Evolutionary conservation across 2,888 invertebrate genomes (phyloP), one percentile per base, ranked within the genome.

Genomic region (Mesorhabditis belari): DNA sequence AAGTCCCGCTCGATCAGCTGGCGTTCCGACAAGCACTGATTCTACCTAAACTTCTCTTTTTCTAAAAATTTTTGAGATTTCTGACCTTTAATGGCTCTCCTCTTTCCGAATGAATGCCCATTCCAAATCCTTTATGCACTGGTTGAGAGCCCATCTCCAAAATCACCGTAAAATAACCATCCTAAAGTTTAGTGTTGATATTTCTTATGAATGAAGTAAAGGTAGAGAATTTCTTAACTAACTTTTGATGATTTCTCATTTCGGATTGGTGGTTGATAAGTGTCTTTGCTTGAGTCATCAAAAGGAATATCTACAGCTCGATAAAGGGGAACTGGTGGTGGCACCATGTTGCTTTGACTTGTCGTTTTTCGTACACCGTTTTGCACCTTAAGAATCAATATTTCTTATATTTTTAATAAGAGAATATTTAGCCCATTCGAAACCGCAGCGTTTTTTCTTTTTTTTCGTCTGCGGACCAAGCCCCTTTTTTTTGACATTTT

Each of bases 91-190:
- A 26, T 71, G 69, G 60, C 76, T 68, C 60, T 81, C 81, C 19
- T 70, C 81, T 23, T 81, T 81, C 1, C 66, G 44, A 17, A 9
- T 35, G 63, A 24, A 82, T 70, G 2, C 75, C 75, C 64, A 83
- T 82, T 3, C 83, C 83, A 73, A 83, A 82, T 5, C 82, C 83
- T 44, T 71, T 71, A 55, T 71, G 71, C 19, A 69, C 67, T 12
- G 69, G 69, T 49, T 67, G 66, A 2, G 67, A 64, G 12, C 67
- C 69, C 67, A 69, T 69, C 12, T 65, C 61, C n/a, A 69, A 56
- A 19, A 66, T 62, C 56, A 69, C 55, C 28, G 64, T 62, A 53
- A 69, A 64, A 35, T 65, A 57, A 4, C 67, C 68, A 27, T 65
- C 66, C 54, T 58, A 35, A 35, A 35, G 44, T 17, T 1, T 17